These are phyloP conservation scores for Aspidoscelis tigris DNA, from an alignment of 2,113 vertebrate genomes.

Conservation along the genomic window DNA sequence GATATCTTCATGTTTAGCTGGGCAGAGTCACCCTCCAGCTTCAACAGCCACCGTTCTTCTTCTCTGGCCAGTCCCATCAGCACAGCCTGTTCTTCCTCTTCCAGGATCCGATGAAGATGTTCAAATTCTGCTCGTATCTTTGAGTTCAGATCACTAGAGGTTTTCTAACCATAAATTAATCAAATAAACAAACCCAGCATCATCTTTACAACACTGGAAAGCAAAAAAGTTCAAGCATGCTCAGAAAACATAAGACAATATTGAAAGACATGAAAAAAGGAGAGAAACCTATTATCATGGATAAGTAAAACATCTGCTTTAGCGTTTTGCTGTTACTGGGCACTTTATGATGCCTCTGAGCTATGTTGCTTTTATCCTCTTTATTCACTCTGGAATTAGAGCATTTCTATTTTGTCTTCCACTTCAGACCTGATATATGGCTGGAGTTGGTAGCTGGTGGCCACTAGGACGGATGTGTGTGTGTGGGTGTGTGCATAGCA, in stretches of 20 bases:
- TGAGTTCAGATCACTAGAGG: slow-evolving; percentile 71
- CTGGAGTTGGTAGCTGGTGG: no score
- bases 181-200: not conserved
- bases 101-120: slow-evolving; percentile 80
- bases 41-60: slow-evolving; percentile 69
- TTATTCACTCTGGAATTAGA: not conserved
- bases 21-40: slow-evolving; percentile 69
- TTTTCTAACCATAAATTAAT: slow-evolving; percentile 55
- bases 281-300: not conserved
- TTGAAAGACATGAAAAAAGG: not conserved
- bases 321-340: not conserved
- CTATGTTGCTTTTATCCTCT: not conserved
- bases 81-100: slow-evolving; percentile 76
- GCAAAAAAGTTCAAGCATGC: not conserved
- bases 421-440: not conserved
- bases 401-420: not conserved
- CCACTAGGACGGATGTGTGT: no score
- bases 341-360: not conserved
- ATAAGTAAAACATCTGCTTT: not conserved
- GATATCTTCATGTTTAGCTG: slow-evolving; percentile 58
- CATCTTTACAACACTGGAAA: not conserved
- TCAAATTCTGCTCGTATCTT: slow-evolving; percentile 79
- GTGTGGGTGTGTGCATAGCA: no score
- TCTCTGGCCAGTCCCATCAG: slow-evolving; percentile 76
- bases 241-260: not conserved